Evolutionary conservation across 2,888 invertebrate species (phyloP).

Genomic region (Chrysomela aeneicollis): DNA sequence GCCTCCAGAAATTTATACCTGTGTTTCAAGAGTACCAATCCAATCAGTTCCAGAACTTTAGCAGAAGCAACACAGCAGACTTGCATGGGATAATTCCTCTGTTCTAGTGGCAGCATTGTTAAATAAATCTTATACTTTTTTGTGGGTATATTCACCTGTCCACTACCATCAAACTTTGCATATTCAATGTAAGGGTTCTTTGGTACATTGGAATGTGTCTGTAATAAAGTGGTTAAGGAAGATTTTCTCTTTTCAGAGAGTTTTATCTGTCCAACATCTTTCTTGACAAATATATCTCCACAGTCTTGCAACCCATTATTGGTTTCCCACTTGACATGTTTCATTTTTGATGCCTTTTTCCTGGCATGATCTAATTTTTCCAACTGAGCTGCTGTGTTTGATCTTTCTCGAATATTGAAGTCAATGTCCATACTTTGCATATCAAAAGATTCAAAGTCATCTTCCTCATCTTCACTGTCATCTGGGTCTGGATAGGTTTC

Average conservation of each 20-base stretch:
- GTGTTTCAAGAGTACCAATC: slow-evolving; percentile 90
- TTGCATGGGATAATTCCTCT: slow-evolving; percentile 84
- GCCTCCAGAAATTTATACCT: slow-evolving; percentile 60
- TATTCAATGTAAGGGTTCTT: slow-evolving; percentile 89
- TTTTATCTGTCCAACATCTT: slow-evolving; percentile 56
- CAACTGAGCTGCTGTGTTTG: slow-evolving; percentile 87
- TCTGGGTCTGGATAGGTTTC: slow-evolving; percentile 79
- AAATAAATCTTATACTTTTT: slow-evolving; percentile 91
- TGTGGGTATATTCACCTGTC: slow-evolving; percentile 78
- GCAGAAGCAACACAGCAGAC: slow-evolving; percentile 84
- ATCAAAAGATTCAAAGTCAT: slow-evolving; percentile 71
- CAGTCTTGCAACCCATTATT: slow-evolving; percentile 69
- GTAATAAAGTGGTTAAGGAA: slow-evolving; percentile 76
- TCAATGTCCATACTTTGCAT: slow-evolving; percentile 73
- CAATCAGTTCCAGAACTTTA: slow-evolving; percentile 90
- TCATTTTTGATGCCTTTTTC: slow-evolving; percentile 79
- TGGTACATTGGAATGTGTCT: slow-evolving; percentile 78
- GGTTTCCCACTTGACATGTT: slow-evolving; percentile 77
- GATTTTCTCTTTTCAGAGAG: slow-evolving; percentile 62
- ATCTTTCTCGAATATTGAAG: slow-evolving; percentile 72
- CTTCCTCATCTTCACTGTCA: slow-evolving; percentile 80
- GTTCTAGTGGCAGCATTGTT: slow-evolving; percentile 83
- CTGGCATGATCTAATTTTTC: slow-evolving; percentile 90
- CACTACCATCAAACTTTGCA: slow-evolving; percentile 90
- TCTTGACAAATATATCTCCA: slow-evolving; percentile 68